Conservation (phyloP, 2,888 invertebrate species). For the Spilosoma lubricipeda region DNA sequence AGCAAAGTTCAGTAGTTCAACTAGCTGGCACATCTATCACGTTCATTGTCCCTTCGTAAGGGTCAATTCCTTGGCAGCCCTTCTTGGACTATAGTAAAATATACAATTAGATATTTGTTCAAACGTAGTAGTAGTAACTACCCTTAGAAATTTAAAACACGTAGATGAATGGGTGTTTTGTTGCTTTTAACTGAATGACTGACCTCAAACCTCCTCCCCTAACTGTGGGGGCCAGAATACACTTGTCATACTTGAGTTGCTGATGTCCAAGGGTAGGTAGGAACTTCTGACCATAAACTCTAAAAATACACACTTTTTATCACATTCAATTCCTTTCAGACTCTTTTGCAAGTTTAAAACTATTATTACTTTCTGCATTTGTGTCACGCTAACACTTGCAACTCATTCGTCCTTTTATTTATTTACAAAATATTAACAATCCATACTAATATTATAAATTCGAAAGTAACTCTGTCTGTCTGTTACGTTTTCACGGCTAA, state of each 20-base stretch:
- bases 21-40: slow-evolving; percentile 70
- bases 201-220: too few relatives aligned
- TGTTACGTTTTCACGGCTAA: too few relatives aligned
- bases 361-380: neutral
- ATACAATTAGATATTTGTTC: neutral
- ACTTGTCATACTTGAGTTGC: too few relatives aligned
- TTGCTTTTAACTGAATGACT: too few relatives aligned
- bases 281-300: too few relatives aligned
- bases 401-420: too few relatives aligned
- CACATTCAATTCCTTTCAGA: neutral
- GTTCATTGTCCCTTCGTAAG: slow-evolving; percentile 76
- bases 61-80: slow-evolving; percentile 68
- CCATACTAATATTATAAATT: too few relatives aligned
- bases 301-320: neutral
- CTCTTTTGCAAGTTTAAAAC: neutral
- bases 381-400: neutral
- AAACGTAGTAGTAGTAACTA: neutral
- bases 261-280: too few relatives aligned
- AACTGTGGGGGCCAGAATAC: too few relatives aligned
- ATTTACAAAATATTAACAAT: neutral
- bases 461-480: too few relatives aligned
- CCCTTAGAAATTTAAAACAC: too few relatives aligned
- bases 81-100: slow-evolving; percentile 19
- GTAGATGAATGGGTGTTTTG: too few relatives aligned
- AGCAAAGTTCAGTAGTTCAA: slow-evolving; percentile 81